These are phyloP conservation scores for Galbula dea DNA, from an alignment of 2,113 vertebrate genomes.

Conservation along the genomic window DNA sequence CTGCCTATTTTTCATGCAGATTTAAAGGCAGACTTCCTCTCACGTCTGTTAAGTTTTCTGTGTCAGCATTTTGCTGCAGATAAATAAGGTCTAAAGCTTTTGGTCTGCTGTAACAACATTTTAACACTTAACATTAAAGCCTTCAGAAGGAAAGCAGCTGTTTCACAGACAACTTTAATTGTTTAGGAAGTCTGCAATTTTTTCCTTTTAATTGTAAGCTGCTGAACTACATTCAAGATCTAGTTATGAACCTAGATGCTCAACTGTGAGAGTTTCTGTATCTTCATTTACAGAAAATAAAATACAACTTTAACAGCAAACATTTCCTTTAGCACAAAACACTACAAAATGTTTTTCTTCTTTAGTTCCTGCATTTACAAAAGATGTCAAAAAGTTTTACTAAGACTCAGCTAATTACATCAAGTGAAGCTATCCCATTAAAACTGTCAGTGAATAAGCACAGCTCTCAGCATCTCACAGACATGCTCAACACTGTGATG, in stretches of 20 bases:
- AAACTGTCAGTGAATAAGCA: not conserved
- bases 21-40: conserved; percentile 1
- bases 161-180: not conserved
- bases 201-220: not conserved
- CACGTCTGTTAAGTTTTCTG: not conserved
- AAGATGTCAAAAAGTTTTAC: not conserved
- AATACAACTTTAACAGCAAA: not conserved
- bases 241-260: not conserved
- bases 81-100: not conserved
- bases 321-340: not conserved
- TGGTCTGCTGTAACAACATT: not conserved
- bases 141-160: not conserved
- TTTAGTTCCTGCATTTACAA: not conserved
- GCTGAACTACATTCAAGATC: not conserved
- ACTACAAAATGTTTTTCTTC: not conserved
- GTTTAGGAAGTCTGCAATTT: not conserved
- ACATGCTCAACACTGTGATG: not conserved
- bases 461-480: not conserved
- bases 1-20: not conserved
- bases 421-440: not conserved
- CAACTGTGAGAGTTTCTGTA: not conserved
- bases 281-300: not conserved
- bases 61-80: conserved; percentile 24
- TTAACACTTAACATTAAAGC: not conserved
- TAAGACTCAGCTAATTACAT: not conserved